These are phyloP conservation scores for Eilema depressum DNA, from an alignment of 2,888 invertebrate species.

Conservation along the genomic window DNA sequence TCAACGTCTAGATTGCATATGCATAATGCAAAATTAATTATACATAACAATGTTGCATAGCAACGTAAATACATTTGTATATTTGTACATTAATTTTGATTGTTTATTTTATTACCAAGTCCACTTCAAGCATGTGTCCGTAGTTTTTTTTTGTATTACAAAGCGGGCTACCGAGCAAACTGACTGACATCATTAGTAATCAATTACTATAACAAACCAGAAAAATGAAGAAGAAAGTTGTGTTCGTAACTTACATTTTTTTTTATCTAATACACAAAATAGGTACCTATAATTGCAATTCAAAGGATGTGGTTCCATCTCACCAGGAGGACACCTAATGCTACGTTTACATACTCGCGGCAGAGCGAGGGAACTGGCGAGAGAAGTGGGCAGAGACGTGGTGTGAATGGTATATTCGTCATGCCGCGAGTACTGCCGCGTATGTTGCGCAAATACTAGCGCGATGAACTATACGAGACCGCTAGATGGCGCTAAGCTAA, in stretches of 20 bases:
- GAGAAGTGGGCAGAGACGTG: too few relatives aligned
- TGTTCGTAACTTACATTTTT: neutral
- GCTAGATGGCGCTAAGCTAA: too few relatives aligned
- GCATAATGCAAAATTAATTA: conserved; percentile 5
- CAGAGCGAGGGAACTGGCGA: too few relatives aligned
- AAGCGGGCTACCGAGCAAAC: neutral
- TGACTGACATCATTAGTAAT: neutral
- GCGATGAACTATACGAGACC: too few relatives aligned
- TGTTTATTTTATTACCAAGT: neutral
- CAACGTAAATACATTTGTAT: neutral
- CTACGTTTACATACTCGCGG: too few relatives aligned
- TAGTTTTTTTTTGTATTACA: neutral
- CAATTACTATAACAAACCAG: neutral
- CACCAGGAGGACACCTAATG: too few relatives aligned
- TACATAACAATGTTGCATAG: neutral
- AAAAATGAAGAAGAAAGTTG: neutral
- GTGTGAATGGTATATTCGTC: too few relatives aligned
- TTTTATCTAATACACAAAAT: too few relatives aligned
- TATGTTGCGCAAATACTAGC: too few relatives aligned
- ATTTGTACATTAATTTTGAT: neutral
- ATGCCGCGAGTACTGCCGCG: too few relatives aligned
- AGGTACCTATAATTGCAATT: too few relatives aligned
- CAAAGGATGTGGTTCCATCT: too few relatives aligned
- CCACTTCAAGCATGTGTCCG: neutral
- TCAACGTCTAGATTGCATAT: neutral